Evolutionary conservation across 1,140 invertebrate species (phyloP).

Genomic region (Drosophila ananassae): DNA sequence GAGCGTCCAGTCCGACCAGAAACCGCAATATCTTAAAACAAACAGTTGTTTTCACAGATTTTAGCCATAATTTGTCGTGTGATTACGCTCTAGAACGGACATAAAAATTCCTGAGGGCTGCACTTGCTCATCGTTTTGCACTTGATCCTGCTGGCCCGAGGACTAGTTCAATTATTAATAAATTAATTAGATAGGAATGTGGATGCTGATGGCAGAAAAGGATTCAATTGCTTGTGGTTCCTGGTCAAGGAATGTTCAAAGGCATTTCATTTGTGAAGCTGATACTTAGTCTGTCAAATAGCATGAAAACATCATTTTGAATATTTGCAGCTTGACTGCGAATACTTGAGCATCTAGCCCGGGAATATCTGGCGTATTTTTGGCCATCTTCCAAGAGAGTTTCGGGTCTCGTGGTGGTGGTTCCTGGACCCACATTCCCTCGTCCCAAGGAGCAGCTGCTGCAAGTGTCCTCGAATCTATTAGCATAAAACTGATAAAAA

Average conservation of each 20-base stretch:
- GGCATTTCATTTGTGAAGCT: not conserved
- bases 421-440: not conserved
- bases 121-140: not conserved
- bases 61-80: constrained; percentile 20
- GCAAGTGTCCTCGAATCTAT: constrained; percentile 63
- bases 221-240: constrained; percentile 14
- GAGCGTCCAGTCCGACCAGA: not conserved
- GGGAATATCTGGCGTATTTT: constrained; percentile 37
- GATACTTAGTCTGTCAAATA: constrained; percentile 1
- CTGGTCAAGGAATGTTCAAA: not conserved
- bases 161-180: constrained; percentile 30
- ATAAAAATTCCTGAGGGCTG: constrained; percentile 14
- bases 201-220: constrained; percentile 1
- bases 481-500: constrained; percentile 78
- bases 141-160: constrained; percentile 1
- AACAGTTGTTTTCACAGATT: constrained; percentile 19
- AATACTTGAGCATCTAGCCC: constrained; percentile 12
- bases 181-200: constrained; percentile 32
- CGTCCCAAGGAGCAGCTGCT: constrained; percentile 58
- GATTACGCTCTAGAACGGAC: not conserved
- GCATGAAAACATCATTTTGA: constrained; percentile 7
- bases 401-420: not conserved
- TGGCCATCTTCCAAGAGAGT: constrained; percentile 19
- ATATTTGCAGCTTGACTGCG: constrained; percentile 16
- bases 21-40: constrained; percentile 2